Percentiles rank a stretch among this genome's conserved stretches.
Evolutionary conservation across 2,888 invertebrate genomes (phyloP).

Genomic region (Sipha maydis): DNA sequence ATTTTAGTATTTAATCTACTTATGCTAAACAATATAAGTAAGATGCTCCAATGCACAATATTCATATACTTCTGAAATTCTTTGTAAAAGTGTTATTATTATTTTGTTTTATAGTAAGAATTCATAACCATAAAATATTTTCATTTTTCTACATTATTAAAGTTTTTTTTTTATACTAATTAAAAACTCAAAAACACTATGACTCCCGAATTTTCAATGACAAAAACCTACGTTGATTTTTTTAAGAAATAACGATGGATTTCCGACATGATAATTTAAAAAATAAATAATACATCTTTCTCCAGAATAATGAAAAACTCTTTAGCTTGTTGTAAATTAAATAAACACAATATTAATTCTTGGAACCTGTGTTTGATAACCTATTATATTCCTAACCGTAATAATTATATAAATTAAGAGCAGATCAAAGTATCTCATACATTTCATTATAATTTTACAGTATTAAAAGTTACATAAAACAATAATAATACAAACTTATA

Average conservation of each 20-base stretch:
- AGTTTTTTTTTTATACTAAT: neutral
- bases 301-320: neutral
- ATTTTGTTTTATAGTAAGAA: conserved; percentile 8
- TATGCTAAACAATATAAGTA: neutral
- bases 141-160: neutral
- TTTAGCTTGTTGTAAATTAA: neutral
- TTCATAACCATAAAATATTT: neutral
- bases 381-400: neutral
- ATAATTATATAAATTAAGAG: neutral
- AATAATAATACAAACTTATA: neutral
- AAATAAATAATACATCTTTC: neutral
- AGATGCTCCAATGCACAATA: neutral
- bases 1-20: neutral
- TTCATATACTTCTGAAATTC: neutral
- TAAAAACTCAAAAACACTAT: neutral
- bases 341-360: conserved; percentile 4
- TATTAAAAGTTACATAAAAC: neutral
- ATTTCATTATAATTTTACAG: neutral
- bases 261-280: neutral
- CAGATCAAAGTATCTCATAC: neutral
- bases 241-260: neutral
- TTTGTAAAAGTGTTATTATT: neutral
- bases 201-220: neutral
- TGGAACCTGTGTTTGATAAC: neutral
- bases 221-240: neutral